Conservation (phyloP, 1,140 invertebrate species). For the Fopius arisanus region DNA sequence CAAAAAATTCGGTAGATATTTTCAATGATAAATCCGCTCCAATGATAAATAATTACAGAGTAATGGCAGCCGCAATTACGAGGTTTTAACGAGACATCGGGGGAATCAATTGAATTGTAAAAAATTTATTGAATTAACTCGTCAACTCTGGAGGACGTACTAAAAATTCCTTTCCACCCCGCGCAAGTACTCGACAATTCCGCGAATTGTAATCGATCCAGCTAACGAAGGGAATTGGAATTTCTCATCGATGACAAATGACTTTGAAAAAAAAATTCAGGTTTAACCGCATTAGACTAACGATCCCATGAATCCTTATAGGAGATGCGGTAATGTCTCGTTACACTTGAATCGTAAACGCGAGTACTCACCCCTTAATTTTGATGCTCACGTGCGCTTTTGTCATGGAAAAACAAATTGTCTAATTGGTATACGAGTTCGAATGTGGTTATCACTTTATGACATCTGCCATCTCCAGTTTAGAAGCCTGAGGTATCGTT, state of each 20-base stretch:
- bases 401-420: not conserved
- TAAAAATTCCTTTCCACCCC: not conserved
- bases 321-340: not conserved
- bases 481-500: too few relatives aligned
- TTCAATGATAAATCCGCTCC: too few relatives aligned
- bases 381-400: not conserved
- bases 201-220: not conserved
- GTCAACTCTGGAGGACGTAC: not conserved
- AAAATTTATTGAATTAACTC: constrained; percentile 1
- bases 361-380: not conserved
- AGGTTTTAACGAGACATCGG: not conserved
- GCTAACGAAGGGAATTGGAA: constrained; percentile 15
- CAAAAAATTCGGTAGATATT: too few relatives aligned
- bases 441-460: not conserved
- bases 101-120: not conserved
- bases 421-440: constrained; percentile 11
- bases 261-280: not conserved
- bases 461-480: not conserved
- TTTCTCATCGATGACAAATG: not conserved
- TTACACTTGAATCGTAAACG: not conserved
- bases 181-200: not conserved
- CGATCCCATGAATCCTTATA: constrained; percentile 14
- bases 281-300: not conserved
- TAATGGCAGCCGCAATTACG: not conserved
- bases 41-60: not conserved